These are phyloP conservation scores for Peromyscus californicus DNA, from an alignment of 2,113 vertebrate genomes.

Conservation along the genomic window DNA sequence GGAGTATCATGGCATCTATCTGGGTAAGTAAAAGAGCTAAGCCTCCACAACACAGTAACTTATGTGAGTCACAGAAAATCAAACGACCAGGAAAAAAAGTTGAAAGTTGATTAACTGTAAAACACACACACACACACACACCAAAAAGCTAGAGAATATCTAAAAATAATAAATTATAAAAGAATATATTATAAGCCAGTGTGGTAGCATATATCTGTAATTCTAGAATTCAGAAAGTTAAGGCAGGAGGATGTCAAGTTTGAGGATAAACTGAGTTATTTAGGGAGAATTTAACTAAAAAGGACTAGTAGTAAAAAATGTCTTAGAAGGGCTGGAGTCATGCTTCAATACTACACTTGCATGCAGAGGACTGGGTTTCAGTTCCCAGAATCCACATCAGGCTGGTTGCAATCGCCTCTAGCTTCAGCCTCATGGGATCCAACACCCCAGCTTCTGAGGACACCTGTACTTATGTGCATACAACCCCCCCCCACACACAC, in stretches of 20 bases:
- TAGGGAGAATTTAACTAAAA: not conserved
- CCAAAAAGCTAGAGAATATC: not conserved
- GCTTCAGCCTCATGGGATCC: not conserved
- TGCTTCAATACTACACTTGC: too few species aligned
- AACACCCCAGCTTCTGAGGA: not conserved
- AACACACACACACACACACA: too few species aligned
- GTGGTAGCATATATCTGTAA: not conserved
- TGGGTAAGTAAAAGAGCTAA: conserved; percentile 81
- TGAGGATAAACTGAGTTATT: not conserved
- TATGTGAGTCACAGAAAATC: not conserved
- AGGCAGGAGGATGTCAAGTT: not conserved
- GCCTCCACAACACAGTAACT: not conserved
- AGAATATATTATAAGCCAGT: not conserved
- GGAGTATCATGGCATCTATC: conserved; percentile 78
- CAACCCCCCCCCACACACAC: too few species aligned
- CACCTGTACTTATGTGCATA: not conserved
- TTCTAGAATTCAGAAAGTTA: not conserved
- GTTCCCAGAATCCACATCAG: not conserved
- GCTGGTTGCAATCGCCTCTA: not conserved
- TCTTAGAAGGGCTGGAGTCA: too few species aligned
- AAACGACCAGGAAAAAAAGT: not conserved
- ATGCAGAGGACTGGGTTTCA: not conserved
- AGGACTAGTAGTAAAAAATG: not conserved
- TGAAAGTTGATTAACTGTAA: conserved; percentile 10
- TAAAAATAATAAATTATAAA: conserved; percentile 45